Percentiles rank a stretch among this genome's conserved stretches.
Conservation (phyloP, 2,113 vertebrate genomes). For the Triplophysa rosa region DNA sequence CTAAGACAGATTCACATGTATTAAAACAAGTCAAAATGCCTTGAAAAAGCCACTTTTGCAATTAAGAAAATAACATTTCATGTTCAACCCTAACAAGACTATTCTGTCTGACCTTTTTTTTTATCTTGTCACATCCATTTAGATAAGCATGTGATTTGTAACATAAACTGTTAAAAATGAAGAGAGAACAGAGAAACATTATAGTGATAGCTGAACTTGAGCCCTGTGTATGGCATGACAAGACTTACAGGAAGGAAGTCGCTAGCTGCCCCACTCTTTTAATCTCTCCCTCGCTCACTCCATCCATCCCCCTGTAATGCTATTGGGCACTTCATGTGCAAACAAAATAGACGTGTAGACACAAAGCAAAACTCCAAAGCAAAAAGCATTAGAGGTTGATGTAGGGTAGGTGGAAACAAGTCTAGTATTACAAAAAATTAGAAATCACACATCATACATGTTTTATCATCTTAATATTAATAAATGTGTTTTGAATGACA, state of each 20-base stretch:
- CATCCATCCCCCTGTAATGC: conserved; percentile 78
- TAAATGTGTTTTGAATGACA: too few species aligned
- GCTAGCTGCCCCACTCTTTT: conserved; percentile 59
- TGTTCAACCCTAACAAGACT: background rate
- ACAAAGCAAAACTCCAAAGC: conserved; percentile 15
- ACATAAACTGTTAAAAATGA: background rate
- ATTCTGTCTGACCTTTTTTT: background rate
- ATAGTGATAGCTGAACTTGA: background rate
- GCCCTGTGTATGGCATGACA: background rate
- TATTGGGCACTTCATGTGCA: conserved; percentile 90
- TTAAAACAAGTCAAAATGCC: too few species aligned
- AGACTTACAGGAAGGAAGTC: conserved; percentile 79
- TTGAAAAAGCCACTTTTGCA: too few species aligned
- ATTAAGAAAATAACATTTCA: too few species aligned
- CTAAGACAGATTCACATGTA: too few species aligned
- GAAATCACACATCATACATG: too few species aligned
- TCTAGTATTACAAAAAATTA: too few species aligned
- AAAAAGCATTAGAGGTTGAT: background rate
- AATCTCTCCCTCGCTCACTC: conserved; percentile 53
- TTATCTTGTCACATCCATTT: background rate
- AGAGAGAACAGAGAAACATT: background rate
- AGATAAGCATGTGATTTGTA: background rate
- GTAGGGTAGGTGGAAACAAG: background rate
- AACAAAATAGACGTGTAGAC: conserved; percentile 64
- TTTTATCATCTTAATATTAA: too few species aligned